These are phyloP conservation scores for Glossophaga mutica DNA, from an alignment of 2,797 vertebrate genomes.

Conservation along the genomic window DNA sequence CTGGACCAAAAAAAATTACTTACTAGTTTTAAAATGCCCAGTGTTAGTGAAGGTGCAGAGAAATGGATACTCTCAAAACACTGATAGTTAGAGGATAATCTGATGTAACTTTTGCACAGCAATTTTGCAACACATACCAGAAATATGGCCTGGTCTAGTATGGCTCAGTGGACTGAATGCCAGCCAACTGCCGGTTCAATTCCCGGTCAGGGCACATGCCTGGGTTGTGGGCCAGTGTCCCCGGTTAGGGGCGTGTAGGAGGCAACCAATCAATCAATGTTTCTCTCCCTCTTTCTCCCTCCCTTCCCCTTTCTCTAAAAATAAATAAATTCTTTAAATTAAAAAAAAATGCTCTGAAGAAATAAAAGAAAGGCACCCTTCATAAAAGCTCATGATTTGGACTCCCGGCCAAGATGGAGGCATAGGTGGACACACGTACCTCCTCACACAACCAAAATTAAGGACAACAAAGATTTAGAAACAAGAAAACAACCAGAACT, in stretches of 20 bases:
- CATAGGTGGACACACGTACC: too few relatives aligned
- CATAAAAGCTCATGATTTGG: not conserved
- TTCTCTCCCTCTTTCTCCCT: not conserved
- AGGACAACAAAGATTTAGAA: too few relatives aligned
- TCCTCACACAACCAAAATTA: too few relatives aligned
- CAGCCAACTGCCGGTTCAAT: too few relatives aligned
- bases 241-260: too few relatives aligned
- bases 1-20: not conserved
- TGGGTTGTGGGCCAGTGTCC: too few relatives aligned
- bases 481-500: too few relatives aligned
- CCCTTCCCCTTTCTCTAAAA: not conserved
- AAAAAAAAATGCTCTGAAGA: not conserved
- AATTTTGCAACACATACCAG: not conserved
- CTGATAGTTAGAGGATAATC: not conserved
- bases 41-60: not conserved
- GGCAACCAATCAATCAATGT: too few relatives aligned
- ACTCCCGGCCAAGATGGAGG: too few relatives aligned
- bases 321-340: not conserved
- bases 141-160: not conserved
- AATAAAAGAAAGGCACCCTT: not conserved
- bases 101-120: not conserved
- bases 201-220: too few relatives aligned
- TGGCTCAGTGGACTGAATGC: too few relatives aligned
- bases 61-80: constrained; percentile 3
- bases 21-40: not conserved